phyloP scores from a whole-genome alignment of 2,888 invertebrate genomes.

The Pyrochroa serraticornis region DNA sequence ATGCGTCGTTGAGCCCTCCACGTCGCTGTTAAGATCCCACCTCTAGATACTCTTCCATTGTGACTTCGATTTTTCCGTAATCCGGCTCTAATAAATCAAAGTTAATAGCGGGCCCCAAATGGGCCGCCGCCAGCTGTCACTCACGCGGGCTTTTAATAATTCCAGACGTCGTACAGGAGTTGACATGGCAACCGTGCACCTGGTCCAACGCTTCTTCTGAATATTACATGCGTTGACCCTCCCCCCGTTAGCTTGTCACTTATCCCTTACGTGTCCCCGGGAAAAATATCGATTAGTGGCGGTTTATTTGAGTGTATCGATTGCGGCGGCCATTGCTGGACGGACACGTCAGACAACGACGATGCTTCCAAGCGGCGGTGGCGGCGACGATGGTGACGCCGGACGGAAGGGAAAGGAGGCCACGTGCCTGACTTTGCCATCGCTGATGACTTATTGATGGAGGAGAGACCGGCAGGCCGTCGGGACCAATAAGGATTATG shows the following conservation, averaged over 20 bases:
- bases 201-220: constrained; percentile 34
- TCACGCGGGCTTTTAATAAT: constrained; percentile 33
- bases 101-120: constrained; percentile 24
- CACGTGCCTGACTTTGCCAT: neutral
- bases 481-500: constrained; percentile 1
- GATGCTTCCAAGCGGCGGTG: neutral
- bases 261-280: constrained; percentile 23
- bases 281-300: constrained; percentile 34
- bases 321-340: constrained; percentile 30
- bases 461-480: neutral
- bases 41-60: constrained; percentile 7
- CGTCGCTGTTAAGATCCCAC: constrained; percentile 2
- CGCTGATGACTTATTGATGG: constrained; percentile 1
- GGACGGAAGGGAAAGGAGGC: no score
- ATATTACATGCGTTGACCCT: constrained; percentile 32
- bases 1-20: neutral
- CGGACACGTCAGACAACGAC: constrained; percentile 26
- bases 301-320: constrained; percentile 28
- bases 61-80: constrained; percentile 16
- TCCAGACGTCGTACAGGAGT: constrained; percentile 29
- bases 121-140: constrained; percentile 29
- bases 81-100: constrained; percentile 29
- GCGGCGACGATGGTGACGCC: no score
- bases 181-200: constrained; percentile 35
- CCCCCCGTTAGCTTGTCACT: constrained; percentile 26